Evolutionary conservation across 2,113 vertebrate species (phyloP), one percentile per base, ranked within the genome.

Genomic region (Saiga tatarica): DNA sequence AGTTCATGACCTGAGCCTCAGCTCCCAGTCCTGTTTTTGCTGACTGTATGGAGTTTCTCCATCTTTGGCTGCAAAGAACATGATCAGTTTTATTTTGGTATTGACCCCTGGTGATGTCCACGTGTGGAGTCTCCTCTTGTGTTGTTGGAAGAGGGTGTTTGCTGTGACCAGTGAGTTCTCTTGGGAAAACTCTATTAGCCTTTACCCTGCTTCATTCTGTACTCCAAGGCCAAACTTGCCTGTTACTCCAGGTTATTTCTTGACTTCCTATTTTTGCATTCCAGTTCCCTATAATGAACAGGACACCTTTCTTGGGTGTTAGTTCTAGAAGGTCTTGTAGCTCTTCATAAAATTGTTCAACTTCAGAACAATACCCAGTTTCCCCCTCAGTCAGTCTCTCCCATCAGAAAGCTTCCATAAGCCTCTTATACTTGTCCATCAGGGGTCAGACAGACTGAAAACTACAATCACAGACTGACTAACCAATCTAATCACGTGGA

Each of bases 31-130:
- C 36, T 36, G n/a, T 71, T 71, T 71, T 36, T 67, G 60, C 64
- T 36, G 64, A 71, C 17, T 71, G 9, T 12, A 36, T 36, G n/a
- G 9, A 71, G n/a, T 7, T 11, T 71, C 9, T 71, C 64, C n/a
- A 71, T 36, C 0, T 36, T 21, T 0, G 1, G 9, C 17, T 71
- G 9, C 17, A 36, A 71, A 71, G 17, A 21, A 36, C 21, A 36
- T 36, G n/a, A 71, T 36, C 64, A 71, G 17, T 71, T 10, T 71
- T 9, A 71, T 21, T 36, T 71, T 36, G 64, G n/a, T 36, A 71
- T 36, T 71, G n/a, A 21, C 19, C 9, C 19, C 1, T 36, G 64
- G 9, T 71, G n/a, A 36, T 36, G 19, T 71, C n/a, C 64, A 71
- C 23, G 64, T 36, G 64, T 71, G n/a, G n/a, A 23, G 9, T 71